Conservation (phyloP, 2,888 invertebrate genomes). For the Ophioninae sp. region DNA sequence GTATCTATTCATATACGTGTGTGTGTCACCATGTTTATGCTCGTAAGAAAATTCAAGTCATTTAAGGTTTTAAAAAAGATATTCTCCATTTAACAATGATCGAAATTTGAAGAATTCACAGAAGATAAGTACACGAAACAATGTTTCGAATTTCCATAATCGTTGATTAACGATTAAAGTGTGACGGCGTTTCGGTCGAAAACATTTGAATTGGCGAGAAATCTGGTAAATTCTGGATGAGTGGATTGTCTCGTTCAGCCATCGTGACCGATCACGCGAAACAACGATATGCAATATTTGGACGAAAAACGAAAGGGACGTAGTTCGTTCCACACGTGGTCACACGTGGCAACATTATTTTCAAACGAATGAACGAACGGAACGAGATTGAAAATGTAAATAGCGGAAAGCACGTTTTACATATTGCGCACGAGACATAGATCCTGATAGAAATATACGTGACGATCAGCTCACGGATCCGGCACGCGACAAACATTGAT, state of each 20-base stretch:
- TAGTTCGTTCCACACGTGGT: not conserved
- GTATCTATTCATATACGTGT: not conserved
- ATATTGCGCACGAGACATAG: slow-evolving; percentile 5
- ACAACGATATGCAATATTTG: not conserved
- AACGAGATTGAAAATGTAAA: slow-evolving; percentile 23
- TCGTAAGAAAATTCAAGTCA: too few species aligned
- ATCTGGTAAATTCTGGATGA: not conserved
- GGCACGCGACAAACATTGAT: slow-evolving; percentile 32
- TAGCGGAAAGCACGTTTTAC: slow-evolving; percentile 29
- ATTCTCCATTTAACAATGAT: too few species aligned
- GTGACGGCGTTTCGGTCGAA: not conserved
- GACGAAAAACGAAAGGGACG: not conserved
- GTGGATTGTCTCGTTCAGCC: not conserved
- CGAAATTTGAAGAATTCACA: too few species aligned
- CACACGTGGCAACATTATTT: slow-evolving; percentile 16
- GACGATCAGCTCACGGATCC: slow-evolving; percentile 11
- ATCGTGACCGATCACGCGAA: not conserved
- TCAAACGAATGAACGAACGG: slow-evolving; percentile 16
- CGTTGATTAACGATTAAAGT: not conserved
- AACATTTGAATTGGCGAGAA: not conserved
- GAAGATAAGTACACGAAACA: too few species aligned
- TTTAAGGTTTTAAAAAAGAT: too few species aligned
- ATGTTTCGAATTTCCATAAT: not conserved
- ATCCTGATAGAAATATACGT: slow-evolving; percentile 4
- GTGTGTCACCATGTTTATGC: not conserved